Conservation (phyloP, 2,888 invertebrate genomes). For the Dorcus parallelipipedus region DNA sequence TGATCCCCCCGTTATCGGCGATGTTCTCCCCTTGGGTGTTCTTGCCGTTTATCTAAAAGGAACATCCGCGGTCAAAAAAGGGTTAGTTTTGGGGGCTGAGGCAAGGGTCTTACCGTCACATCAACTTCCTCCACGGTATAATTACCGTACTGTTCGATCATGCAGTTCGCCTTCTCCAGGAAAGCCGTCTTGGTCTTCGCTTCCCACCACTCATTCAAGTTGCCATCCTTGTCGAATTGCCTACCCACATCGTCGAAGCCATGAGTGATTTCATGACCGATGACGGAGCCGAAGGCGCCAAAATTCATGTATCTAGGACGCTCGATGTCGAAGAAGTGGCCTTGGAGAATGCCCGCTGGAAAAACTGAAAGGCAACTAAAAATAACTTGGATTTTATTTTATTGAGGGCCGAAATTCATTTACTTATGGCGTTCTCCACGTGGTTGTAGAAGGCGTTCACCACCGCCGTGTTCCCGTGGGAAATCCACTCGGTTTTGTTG, state of each 20-base stretch:
- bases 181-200: constrained; percentile 78
- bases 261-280: constrained; percentile 90
- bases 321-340: constrained; percentile 83
- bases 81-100: not conserved
- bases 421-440: not conserved
- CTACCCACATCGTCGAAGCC: constrained; percentile 88
- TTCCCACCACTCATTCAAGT: constrained; percentile 92
- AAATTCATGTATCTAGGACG: constrained; percentile 91
- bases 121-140: constrained; percentile 76
- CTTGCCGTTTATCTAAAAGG: constrained; percentile 78
- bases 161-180: constrained; percentile 80
- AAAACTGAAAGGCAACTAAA: constrained; percentile 62
- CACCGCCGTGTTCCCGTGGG: not conserved
- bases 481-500: not conserved
- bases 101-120: constrained; percentile 59
- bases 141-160: constrained; percentile 91
- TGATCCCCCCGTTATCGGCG: constrained; percentile 91
- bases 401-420: not conserved
- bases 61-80: not conserved
- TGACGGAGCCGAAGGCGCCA: constrained; percentile 87
- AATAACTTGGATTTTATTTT: not conserved
- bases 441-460: constrained; percentile 1
- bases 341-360: constrained; percentile 91
- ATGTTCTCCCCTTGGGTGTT: constrained; percentile 94
- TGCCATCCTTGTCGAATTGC: constrained; percentile 89